Evolutionary conservation across 1,140 invertebrate genomes (phyloP).

Genomic region (Scaptomyza montana): DNA sequence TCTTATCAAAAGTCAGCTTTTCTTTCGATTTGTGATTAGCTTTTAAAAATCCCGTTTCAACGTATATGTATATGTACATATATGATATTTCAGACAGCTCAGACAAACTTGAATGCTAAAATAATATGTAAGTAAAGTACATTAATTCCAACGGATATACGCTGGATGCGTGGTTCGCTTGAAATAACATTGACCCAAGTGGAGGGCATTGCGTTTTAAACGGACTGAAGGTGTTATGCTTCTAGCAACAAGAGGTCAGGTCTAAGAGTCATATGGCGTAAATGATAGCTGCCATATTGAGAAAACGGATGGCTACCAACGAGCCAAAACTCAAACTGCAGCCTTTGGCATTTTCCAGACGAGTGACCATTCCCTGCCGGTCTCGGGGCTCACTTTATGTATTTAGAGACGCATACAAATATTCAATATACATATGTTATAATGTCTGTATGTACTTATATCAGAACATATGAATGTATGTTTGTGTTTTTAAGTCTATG

Average conservation of each 20-base stretch:
- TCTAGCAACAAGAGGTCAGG: constrained; percentile 56
- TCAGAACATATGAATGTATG: constrained; percentile 1
- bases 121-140: too few species aligned
- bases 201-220: too few species aligned
- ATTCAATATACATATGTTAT: not conserved
- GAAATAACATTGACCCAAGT: too few species aligned
- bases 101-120: too few species aligned
- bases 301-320: constrained; percentile 50
- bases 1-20: too few species aligned
- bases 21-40: too few species aligned
- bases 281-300: constrained; percentile 77
- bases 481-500: constrained; percentile 21
- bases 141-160: too few species aligned
- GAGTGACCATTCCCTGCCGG: constrained; percentile 14
- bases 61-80: too few species aligned
- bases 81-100: too few species aligned
- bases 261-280: constrained; percentile 67
- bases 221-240: too few species aligned
- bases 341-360: constrained; percentile 35
- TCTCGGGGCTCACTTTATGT: constrained; percentile 13
- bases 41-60: too few species aligned
- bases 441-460: constrained; percentile 2
- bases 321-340: constrained; percentile 39
- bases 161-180: too few species aligned
- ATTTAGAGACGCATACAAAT: not conserved